Base-by-base conservation (phyloP, 2,113 vertebrate genomes). In the Pionites leucogaster region DNA sequence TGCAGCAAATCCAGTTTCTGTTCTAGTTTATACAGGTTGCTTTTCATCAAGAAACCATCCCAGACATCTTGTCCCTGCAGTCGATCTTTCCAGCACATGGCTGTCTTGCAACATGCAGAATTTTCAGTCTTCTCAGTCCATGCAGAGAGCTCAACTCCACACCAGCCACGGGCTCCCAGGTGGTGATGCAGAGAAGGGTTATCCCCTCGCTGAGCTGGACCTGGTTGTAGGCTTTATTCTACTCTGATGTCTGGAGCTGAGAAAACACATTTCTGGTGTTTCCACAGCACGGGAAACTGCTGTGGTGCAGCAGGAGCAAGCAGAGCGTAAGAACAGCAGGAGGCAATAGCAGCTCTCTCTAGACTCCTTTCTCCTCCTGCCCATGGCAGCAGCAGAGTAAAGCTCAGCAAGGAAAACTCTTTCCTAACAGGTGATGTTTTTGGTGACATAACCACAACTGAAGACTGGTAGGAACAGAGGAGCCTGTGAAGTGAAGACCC, bases 231-330 rank as follows among this genome's bases (percentile, higher is more conserved):
- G 31, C 13, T 64, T 37, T 41, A 17, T 17, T 53, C 47, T 71
- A 11, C n/a, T 6, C 49, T 42, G 49, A 20, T 47, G 6, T 33
- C 77, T 74, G 33, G 16, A 88, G 9, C n/a, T 33, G 23, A 72
- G n/a, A 69, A 39, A 10, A 6, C 16, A 7, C 0, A 59, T 59
- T 35, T 44, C 23, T 53, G 25, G 31, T 49, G 67, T 46, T 88
- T 28, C 52, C 42, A n/a, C 13, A 12, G 47, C 0, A 1, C 11
- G 13, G 37, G 16, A 60, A 13, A 17, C 19, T 3, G 3, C n/a
- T 57, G 46, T 42, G 41, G 42, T 35, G 46, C 16, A 7, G 17
- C 35, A 79, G 35, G 44, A 78, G 60, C 39, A n/a, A 46, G 17
- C 49, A 39, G 33, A 82, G 50, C 19, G 1, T 13, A 29, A 63